Base-by-base conservation (phyloP, 1,140 invertebrate species). In the Meteorus sp. region DNA sequence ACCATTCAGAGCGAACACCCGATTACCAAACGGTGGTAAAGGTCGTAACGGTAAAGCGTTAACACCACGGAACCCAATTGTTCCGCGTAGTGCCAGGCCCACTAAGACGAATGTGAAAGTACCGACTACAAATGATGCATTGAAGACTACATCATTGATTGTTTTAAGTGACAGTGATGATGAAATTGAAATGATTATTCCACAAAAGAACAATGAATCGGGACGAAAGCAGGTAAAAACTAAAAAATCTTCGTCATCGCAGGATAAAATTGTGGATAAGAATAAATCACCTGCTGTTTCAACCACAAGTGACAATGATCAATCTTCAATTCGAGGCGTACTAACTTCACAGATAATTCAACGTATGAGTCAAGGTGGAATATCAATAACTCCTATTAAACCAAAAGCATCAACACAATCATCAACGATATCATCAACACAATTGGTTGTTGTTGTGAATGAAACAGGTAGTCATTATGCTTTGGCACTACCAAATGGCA, bases 391-490 rank as follows among this genome's bases (percentile, higher is more conserved):
- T 2, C 78, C 78, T 0, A 54, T 79, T 0, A 80, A 77, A 43
- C 58, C 66, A 4, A 48, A 48, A 33, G 27, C 62, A 11, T 44
- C 61, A 1, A 51, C 67, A 5, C 63, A 65, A 27, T 35, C 60
- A 0, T 29, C 61, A 4, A 35, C 60, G 3, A 50, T 1, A 33
- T 54, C 6, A 58, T 53, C 5, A 6, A 77, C 76, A 0, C 72
- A 79, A 20, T 20, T 80, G 8, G 74, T 80, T 0, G 77, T 80
- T 0, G 78, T 80, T n/a, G 74, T 79, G 1, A 80, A 79, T 41
- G 78, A 80, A 59, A 77, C 76, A 3, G 78, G 78, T 22, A 80
- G 75, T 57, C 77, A 80, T 54, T 80, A 80, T 45, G 78, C 77
- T 1, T 59, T 79, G 9, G 72, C 74, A 8, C 43, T 79, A 17